These are phyloP conservation scores for Cephus sareptanus DNA, from an alignment of 2,888 invertebrate species.

Conservation along the genomic window DNA sequence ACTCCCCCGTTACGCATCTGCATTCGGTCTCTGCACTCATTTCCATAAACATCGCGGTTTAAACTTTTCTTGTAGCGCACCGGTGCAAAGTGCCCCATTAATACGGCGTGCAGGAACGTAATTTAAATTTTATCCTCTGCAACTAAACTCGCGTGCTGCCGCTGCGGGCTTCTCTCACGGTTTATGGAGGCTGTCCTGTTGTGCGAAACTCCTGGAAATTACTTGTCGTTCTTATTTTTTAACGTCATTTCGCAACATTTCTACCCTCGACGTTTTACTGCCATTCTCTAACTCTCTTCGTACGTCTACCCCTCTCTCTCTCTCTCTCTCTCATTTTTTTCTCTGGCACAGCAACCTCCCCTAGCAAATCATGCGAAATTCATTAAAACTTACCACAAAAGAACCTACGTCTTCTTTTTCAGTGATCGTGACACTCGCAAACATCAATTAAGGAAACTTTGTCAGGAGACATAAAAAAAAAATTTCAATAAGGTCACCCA, in stretches of 20 bases:
- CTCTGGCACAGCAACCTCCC: not conserved
- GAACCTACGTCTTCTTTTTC: not conserved
- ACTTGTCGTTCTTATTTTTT: slow-evolving; percentile 27
- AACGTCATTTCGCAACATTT: slow-evolving; percentile 11
- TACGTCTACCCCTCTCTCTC: not conserved
- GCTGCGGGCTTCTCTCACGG: not conserved
- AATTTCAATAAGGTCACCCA: not conserved
- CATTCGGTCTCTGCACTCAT: slow-evolving; percentile 13
- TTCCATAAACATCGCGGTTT: slow-evolving; percentile 22
- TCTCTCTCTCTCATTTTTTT: not conserved
- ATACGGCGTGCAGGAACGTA: slow-evolving; percentile 8
- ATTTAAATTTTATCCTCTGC: slow-evolving; percentile 24
- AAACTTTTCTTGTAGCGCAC: slow-evolving; percentile 12
- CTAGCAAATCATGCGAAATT: not conserved
- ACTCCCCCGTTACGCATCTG: slow-evolving; percentile 11
- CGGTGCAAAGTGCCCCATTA: slow-evolving; percentile 6
- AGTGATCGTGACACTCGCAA: not conserved
- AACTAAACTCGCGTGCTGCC: not conserved
- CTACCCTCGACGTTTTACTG: not conserved
- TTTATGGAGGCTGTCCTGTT: slow-evolving; percentile 17
- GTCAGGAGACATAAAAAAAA: not conserved
- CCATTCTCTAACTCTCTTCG: not conserved
- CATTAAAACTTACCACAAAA: not conserved
- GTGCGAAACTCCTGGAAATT: slow-evolving; percentile 21
- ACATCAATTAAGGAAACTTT: not conserved